phyloP scores from a whole-genome alignment of 2,797 vertebrate species.

The Monodelphis domestica region DNA sequence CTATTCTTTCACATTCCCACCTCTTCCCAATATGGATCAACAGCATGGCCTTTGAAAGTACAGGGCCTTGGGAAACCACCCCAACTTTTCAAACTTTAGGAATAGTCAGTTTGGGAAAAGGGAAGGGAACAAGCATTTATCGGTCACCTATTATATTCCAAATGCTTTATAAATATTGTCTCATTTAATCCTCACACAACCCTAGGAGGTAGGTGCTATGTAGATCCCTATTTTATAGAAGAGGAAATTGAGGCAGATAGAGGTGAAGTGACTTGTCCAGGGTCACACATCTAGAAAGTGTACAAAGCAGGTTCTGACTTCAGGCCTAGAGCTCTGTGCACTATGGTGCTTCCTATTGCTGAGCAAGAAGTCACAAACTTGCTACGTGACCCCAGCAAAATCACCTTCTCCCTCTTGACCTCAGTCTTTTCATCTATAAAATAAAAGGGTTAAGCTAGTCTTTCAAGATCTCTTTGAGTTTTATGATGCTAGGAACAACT shows the following conservation, averaged over 20 bases:
- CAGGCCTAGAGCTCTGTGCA: neutral
- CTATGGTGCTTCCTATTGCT: neutral
- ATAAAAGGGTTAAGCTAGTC: neutral
- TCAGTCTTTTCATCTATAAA: neutral
- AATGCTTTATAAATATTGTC: neutral
- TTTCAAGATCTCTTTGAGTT: neutral
- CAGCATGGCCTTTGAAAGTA: neutral
- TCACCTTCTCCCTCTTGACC: neutral
- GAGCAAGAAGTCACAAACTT: neutral
- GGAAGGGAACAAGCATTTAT: neutral
- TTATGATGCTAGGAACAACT: neutral
- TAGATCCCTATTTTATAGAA: neutral
- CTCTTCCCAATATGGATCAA: neutral
- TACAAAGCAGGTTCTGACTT: neutral
- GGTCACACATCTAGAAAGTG: neutral
- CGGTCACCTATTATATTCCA: neutral
- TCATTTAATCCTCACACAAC: neutral
- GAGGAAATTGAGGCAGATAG: neutral
- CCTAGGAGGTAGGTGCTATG: neutral
- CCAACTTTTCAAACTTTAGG: neutral
- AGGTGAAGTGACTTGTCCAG: neutral
- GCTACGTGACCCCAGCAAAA: neutral
- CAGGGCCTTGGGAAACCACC: too few species aligned
- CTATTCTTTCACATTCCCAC: too few species aligned
- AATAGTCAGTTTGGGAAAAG: neutral